These are phyloP conservation scores for Ophioninae sp. DNA, from an alignment of 2,888 invertebrate genomes.

Conservation along the genomic window DNA sequence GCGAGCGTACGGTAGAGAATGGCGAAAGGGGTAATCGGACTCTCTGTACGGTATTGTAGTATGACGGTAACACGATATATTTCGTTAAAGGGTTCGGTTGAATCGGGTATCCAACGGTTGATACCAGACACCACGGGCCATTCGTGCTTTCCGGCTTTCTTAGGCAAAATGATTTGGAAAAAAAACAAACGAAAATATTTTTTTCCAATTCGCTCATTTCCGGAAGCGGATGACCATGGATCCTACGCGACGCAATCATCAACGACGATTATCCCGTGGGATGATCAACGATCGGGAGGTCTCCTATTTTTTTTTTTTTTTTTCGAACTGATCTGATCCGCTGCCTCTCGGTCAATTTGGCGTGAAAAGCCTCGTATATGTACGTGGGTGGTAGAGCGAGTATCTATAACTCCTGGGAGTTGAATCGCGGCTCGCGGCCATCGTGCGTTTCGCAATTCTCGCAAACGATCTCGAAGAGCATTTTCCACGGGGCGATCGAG, in stretches of 20 bases:
- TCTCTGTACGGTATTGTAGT: constrained; percentile 21
- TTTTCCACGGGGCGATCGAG: constrained; percentile 44
- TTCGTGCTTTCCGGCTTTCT: background rate
- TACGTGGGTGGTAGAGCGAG: constrained; percentile 1
- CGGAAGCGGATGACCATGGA: too few relatives aligned
- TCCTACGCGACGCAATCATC: too few relatives aligned
- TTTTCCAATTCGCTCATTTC: background rate
- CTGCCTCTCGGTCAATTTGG: too few relatives aligned
- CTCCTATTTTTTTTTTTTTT: background rate
- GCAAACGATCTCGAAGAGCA: constrained; percentile 56
- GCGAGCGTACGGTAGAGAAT: constrained; percentile 40
- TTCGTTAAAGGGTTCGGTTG: constrained; percentile 36
- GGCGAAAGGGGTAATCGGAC: constrained; percentile 51
- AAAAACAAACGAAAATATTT: background rate
- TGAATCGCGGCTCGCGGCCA: constrained; percentile 40
- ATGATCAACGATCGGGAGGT: background rate
- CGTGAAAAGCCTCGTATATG: constrained; percentile 9
- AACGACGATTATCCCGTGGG: too few relatives aligned
- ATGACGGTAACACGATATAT: constrained; percentile 54
- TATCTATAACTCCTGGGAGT: constrained; percentile 49
- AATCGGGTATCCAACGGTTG: constrained; percentile 39
- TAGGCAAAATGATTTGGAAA: background rate
- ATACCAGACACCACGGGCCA: constrained; percentile 6
- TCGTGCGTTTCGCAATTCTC: constrained; percentile 39
- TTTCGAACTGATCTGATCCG: too few relatives aligned